Base-by-base conservation (phyloP, 2,888 invertebrate genomes). In the Keiferia lycopersicella region DNA sequence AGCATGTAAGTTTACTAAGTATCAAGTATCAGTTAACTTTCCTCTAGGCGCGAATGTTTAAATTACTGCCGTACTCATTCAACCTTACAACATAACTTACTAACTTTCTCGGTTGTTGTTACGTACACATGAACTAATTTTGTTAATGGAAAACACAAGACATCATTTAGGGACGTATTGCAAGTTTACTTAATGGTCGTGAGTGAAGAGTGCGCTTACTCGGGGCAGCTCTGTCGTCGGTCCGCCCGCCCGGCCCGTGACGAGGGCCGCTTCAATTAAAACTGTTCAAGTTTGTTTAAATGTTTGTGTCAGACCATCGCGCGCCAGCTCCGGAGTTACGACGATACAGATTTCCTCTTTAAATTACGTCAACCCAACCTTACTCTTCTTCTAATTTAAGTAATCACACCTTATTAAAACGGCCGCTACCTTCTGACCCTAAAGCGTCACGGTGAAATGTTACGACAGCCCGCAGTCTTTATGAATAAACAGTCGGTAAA, bases 261-360 rank as follows among this genome's bases (percentile, higher is more conserved):
- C 81, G 79, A 83, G 83, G 82, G 81, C 39, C 78, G 77, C 83
- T 88, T 84, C 83, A 87, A 87, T 89, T 89, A 87, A 87, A 87
- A 88, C 84, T 81, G 82, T 81, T 82, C 75, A 84, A 88, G 84
- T 88, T 87, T 83, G 84, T 84, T 86, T 83, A 85, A 86, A 87
- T 87, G 84, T 87, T 85, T 83, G 80, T 85, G 82, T 82, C 84
- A 81, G 79, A 75, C 79, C 80, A 80, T 81, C 75, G 74, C 73
- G 80, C 75, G 74, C 73, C 72, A 64, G 66, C 71, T 72, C 73
- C 63, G 58, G 67, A 78, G 75, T 76, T 77, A 78, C 77, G 67
- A 66, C 72, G 66, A 71, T 72, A 73, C 77, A 78, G 78, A 80
- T 81, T 83, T 68, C 73, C 74, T 66, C 72, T 73, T 70, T 75